A percentile compares a stretch with the other conserved stretches of the same genome.
These are phyloP conservation scores for Melanotaenia maccullochi DNA, from an alignment of 2,797 vertebrate genomes.

Conservation along the genomic window DNA sequence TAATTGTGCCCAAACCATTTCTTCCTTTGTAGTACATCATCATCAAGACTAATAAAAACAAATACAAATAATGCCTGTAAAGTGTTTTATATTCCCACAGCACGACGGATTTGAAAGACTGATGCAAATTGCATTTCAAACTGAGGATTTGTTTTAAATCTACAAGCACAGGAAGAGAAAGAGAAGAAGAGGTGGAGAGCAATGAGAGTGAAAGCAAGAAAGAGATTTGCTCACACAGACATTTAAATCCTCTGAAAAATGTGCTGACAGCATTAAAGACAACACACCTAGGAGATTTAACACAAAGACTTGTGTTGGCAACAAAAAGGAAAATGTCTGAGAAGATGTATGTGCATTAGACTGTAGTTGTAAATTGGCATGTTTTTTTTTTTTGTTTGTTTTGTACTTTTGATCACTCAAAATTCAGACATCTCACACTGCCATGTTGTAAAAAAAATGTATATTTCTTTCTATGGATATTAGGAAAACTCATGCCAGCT, in stretches of 20 bases:
- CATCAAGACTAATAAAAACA: no score
- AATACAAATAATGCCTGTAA: not conserved
- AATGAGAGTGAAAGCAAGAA: slow-evolving; percentile 16
- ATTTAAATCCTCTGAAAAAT: slow-evolving; percentile 62
- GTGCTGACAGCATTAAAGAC: slow-evolving; percentile 57
- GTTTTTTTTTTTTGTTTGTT: slow-evolving; percentile 9
- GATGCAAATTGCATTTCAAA: slow-evolving; percentile 13
- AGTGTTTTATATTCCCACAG: not conserved
- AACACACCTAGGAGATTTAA: slow-evolving; percentile 48
- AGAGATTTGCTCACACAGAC: slow-evolving; percentile 55
- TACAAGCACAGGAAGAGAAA: not conserved
- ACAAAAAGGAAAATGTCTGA: slow-evolving; percentile 20
- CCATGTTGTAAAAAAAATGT: not conserved
- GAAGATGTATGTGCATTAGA: slow-evolving; percentile 30
- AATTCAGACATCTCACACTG: slow-evolving; percentile 9
- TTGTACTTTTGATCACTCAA: not conserved
- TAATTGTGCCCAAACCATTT: not conserved
- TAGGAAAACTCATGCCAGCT: not conserved
- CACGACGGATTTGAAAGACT: not conserved
- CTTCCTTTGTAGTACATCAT: no score
- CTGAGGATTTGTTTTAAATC: slow-evolving; percentile 10
- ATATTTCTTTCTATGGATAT: slow-evolving; percentile 1
- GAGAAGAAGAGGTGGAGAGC: not conserved
- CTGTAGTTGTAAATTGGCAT: not conserved
- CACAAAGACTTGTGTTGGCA: slow-evolving; percentile 33